These are phyloP conservation scores for Mythimna lalbum DNA, from an alignment of 2,888 invertebrate species.

Conservation along the genomic window DNA sequence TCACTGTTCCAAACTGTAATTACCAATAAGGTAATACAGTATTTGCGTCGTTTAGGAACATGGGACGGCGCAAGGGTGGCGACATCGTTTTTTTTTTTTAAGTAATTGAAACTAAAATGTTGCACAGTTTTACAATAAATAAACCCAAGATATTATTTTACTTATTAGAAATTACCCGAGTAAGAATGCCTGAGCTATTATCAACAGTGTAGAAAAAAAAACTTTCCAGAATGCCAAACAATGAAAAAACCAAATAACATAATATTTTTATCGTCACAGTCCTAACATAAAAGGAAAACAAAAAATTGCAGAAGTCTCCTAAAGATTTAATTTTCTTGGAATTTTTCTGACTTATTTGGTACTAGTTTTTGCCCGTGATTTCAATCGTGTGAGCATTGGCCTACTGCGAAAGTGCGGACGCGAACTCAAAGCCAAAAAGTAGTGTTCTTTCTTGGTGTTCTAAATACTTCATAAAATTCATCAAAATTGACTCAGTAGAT, in stretches of 20 bases:
- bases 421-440: too few relatives aligned
- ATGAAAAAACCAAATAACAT: not conserved
- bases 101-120: too few relatives aligned
- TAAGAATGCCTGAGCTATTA: not conserved
- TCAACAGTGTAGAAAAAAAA: not conserved
- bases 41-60: too few relatives aligned
- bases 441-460: too few relatives aligned
- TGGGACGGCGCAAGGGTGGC: too few relatives aligned
- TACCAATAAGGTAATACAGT: too few relatives aligned
- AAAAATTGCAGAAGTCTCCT: not conserved
- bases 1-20: too few relatives aligned
- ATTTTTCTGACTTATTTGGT: slow-evolving; percentile 12
- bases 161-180: not conserved
- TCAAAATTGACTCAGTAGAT: too few relatives aligned
- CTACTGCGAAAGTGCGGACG: too few relatives aligned
- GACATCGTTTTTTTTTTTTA: too few relatives aligned
- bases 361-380: not conserved
- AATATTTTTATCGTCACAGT: slow-evolving; percentile 12
- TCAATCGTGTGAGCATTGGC: too few relatives aligned
- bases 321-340: slow-evolving; percentile 23
- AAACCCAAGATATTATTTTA: not conserved
- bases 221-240: not conserved
- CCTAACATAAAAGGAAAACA: slow-evolving; percentile 1
- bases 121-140: not conserved
- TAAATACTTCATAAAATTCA: too few relatives aligned